Evolutionary conservation across 2,888 invertebrate genomes (phyloP).

Genomic region (Cyaniris semiargus): DNA sequence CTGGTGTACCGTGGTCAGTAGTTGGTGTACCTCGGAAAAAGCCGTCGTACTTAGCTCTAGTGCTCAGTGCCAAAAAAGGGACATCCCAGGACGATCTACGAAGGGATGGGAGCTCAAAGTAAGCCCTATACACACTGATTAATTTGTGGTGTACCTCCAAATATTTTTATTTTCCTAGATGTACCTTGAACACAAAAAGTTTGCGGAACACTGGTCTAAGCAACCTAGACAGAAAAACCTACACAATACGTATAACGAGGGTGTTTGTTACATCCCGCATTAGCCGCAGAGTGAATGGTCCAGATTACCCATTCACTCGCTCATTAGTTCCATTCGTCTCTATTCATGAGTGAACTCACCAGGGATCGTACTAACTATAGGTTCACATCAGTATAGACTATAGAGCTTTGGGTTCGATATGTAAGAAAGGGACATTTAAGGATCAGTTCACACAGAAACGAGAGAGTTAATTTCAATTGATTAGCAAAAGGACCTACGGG

Average conservation of each 20-base stretch:
- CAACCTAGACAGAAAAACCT: not conserved
- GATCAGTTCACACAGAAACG: not conserved
- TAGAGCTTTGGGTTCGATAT: not conserved
- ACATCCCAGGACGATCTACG: no score
- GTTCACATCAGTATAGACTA: not conserved
- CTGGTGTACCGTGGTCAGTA: no score
- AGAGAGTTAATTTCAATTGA: not conserved
- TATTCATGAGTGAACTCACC: constrained; percentile 37
- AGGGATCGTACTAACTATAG: not conserved
- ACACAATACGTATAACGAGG: not conserved
- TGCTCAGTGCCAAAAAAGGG: no score
- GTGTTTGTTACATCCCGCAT: constrained; percentile 5
- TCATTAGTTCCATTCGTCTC: constrained; percentile 37
- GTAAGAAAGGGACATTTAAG: not conserved
- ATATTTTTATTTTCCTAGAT: no score
- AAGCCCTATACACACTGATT: no score
- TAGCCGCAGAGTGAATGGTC: constrained; percentile 33
- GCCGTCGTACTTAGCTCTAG: no score
- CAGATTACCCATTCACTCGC: constrained; percentile 37
- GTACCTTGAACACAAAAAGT: no score
- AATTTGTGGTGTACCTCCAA: no score
- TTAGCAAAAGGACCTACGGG: no score
- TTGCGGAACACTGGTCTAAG: not conserved
- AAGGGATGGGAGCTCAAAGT: no score
- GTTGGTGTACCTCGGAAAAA: no score